Percentiles rank a stretch among this genome's conserved stretches.
Conservation (phyloP, 2,888 invertebrate genomes). For the Bimastos eiseni region DNA sequence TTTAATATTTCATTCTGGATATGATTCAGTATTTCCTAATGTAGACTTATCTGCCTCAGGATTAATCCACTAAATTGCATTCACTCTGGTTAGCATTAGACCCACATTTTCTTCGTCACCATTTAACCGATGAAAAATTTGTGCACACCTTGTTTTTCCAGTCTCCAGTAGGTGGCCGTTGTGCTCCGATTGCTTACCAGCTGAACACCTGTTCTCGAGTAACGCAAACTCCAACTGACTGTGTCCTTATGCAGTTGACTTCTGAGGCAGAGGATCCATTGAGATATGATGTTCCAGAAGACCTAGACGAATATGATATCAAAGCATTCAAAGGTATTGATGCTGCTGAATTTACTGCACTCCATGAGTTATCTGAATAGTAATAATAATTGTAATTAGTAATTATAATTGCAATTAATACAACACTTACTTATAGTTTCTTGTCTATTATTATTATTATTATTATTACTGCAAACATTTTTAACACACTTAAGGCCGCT, state of each 20-base stretch:
- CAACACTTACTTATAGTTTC: background rate
- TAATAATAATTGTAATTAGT: background rate
- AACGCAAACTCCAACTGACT: conserved; percentile 15
- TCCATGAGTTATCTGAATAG: background rate
- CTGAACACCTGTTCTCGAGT: conserved; percentile 22
- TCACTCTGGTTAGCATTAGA: background rate
- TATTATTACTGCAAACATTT: too few relatives aligned
- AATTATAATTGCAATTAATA: background rate
- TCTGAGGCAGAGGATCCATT: background rate
- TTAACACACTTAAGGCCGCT: too few relatives aligned
- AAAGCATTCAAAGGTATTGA: background rate
- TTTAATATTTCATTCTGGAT: background rate
- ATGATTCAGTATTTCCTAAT: background rate
- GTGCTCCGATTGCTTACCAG: conserved; percentile 19
- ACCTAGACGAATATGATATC: conserved; percentile 10
- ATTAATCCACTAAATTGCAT: background rate
- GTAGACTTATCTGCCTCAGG: background rate
- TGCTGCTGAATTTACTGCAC: background rate
- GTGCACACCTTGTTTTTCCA: background rate
- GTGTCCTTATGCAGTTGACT: background rate
- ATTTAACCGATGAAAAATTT: background rate
- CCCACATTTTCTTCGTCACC: background rate
- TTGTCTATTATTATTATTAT: too few relatives aligned
- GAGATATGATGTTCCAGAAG: background rate
- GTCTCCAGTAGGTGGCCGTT: background rate